Evolutionary conservation across 64 coral and sea anemone species (phyloP), one percentile per base, ranked within the genome.

Genomic region (Stylophora pistillata): DNA sequence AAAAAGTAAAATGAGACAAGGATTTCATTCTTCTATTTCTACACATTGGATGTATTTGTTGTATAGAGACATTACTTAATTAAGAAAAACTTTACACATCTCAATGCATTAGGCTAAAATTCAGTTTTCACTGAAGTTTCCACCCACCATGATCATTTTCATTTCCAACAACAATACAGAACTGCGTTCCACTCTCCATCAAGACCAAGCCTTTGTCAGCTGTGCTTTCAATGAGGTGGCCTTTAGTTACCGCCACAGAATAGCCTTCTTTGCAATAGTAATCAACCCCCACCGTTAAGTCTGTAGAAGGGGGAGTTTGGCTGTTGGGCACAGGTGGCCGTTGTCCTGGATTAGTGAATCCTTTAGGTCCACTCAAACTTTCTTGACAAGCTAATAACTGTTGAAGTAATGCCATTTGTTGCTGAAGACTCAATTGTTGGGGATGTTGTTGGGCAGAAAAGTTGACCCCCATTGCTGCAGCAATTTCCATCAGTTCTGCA

Each of bases 131-230:
- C 37, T 47, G 18, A 52, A 34, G 15, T 16, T 76, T 10, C 23
- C 21, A 69, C 80, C 69, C 21, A 84, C 80, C 80, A 84, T 11
- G 37, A 26, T 28, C 15, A 53, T 84, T 84, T 11, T 70, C 28
- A 69, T 84, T 84, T 68, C 3, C 62, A 25, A 84, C 29, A 27
- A 34, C 34, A 53, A 84, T 84, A 34, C 15, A 16, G 26, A 84
- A 84, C 80, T 84, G 80, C 1, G 34, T 53, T 6, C 80, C 62
- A 84, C 32, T 84, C 62, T 84, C 23, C 80, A 84, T 84, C 62
- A 84, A 10, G 34, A 84, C 62, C 31, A 84, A 20, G 30, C 61
- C 80, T 61, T 25, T 84, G 10, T 69, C 37, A 12, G 23, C 18
- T 9, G 11, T 69, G 62, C 34, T 29, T 15, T 28, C 3, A 47